Evolutionary conservation across 2,797 vertebrate genomes (phyloP).

Genomic region (Selene dorsalis): DNA sequence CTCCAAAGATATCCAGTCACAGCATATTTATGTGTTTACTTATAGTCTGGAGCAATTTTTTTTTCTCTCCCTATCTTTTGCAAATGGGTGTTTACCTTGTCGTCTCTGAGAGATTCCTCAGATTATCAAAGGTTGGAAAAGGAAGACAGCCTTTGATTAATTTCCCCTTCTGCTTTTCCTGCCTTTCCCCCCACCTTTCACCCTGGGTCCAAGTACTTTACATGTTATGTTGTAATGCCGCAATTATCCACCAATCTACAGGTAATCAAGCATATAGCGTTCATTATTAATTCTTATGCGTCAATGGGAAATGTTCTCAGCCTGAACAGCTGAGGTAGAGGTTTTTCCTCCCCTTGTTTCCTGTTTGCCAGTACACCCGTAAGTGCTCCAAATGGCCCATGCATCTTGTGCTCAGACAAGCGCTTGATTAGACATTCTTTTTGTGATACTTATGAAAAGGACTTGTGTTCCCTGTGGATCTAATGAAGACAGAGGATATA

Average conservation of each 20-base stretch:
- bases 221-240: conserved; percentile 76
- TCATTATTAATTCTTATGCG: conserved; percentile 73
- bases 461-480: conserved; percentile 46
- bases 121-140: conserved; percentile 68
- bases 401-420: conserved; percentile 64
- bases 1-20: conserved; percentile 53
- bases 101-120: conserved; percentile 55
- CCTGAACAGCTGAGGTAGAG: conserved; percentile 55
- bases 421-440: conserved; percentile 70
- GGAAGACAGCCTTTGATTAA: conserved; percentile 47
- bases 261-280: conserved; percentile 77
- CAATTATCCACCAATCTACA: conserved; percentile 78
- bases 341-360: conserved; percentile 59
- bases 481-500: conserved; percentile 38
- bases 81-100: conserved; percentile 58
- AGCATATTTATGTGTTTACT: conserved; percentile 67
- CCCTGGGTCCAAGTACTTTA: conserved; percentile 52
- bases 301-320: conserved; percentile 70
- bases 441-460: conserved; percentile 44
- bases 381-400: conserved; percentile 65
- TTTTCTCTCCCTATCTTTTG: conserved; percentile 34
- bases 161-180: conserved; percentile 38
- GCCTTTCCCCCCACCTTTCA: conserved; percentile 46
- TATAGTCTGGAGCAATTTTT: conserved; percentile 50
- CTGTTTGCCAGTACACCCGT: conserved; percentile 71